Evolutionary conservation across 1,140 invertebrate species (phyloP).

Genomic region (Drosophila malerkotliana): DNA sequence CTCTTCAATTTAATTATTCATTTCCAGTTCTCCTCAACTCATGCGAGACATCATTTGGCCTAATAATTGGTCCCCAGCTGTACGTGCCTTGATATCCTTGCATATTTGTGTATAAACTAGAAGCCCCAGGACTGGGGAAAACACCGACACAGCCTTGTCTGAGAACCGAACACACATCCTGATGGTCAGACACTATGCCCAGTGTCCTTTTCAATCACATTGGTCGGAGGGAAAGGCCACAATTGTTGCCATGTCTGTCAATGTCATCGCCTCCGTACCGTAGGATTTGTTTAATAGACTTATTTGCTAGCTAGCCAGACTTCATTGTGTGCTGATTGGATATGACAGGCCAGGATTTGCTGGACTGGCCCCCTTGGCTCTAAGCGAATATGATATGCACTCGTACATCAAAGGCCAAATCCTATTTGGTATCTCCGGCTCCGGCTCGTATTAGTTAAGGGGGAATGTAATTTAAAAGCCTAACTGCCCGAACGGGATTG

Average conservation of each 20-base stretch:
- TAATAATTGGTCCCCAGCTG: not conserved
- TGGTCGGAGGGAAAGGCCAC: constrained; percentile 20
- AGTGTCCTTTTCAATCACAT: constrained; percentile 37
- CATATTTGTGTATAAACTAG: not conserved
- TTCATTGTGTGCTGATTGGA: constrained; percentile 63
- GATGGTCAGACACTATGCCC: constrained; percentile 1
- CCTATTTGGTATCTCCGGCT: constrained; percentile 6
- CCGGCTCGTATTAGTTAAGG: constrained; percentile 21
- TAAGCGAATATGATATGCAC: constrained; percentile 11
- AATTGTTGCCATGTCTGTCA: constrained; percentile 32
- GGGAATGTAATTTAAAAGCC: constrained; percentile 39
- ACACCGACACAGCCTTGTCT: constrained; percentile 24
- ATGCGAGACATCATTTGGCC: not conserved
- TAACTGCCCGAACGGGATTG: constrained; percentile 19
- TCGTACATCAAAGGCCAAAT: constrained; percentile 28
- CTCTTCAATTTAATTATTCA: constrained; percentile 1
- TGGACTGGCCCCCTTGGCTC: constrained; percentile 12
- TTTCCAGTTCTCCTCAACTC: not conserved
- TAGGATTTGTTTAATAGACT: constrained; percentile 61
- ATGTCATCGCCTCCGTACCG: not conserved
- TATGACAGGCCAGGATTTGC: constrained; percentile 60
- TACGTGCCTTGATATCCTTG: constrained; percentile 3
- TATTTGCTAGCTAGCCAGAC: constrained; percentile 34
- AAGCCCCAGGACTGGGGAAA: constrained; percentile 9
- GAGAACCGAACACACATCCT: constrained; percentile 31